These are phyloP conservation scores for Schizopygopsis pylzovi DNA, from an alignment of 2,797 vertebrate species.

Conservation along the genomic window DNA sequence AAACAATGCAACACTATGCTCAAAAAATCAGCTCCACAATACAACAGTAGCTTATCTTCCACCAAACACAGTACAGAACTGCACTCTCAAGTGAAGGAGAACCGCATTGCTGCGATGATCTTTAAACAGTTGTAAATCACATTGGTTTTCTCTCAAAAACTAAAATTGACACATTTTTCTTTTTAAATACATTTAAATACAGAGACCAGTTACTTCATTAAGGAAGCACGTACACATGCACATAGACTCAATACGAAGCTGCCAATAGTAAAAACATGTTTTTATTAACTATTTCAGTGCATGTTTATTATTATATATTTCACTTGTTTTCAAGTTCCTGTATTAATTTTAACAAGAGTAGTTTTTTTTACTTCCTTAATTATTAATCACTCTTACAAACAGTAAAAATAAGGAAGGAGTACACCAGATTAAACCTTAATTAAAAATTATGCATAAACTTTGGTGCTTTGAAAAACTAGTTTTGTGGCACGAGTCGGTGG, in stretches of 20 bases:
- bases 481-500: conserved; percentile 39
- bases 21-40: conserved; percentile 17
- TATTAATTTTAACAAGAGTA: neutral
- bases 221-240: neutral
- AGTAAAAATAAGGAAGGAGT: neutral
- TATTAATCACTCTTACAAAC: neutral
- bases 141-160: conserved; percentile 7
- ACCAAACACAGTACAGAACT: conserved; percentile 28
- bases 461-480: neutral
- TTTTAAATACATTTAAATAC: neutral
- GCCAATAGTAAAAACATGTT: neutral
- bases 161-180: neutral
- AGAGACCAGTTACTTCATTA: neutral
- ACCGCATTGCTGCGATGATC: neutral
- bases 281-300: conserved; percentile 9
- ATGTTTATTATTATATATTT: neutral
- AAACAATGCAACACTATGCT: conserved; percentile 8
- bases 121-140: neutral
- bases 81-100: conserved; percentile 12
- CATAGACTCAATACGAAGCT: conserved; percentile 19
- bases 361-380: neutral
- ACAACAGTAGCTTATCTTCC: conserved; percentile 16
- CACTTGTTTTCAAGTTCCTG: neutral
- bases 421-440: neutral
- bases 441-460: neutral